phyloP scores from a whole-genome alignment of 92 coral and sea anemone species.

The Palythoa caribaeorum region DNA sequence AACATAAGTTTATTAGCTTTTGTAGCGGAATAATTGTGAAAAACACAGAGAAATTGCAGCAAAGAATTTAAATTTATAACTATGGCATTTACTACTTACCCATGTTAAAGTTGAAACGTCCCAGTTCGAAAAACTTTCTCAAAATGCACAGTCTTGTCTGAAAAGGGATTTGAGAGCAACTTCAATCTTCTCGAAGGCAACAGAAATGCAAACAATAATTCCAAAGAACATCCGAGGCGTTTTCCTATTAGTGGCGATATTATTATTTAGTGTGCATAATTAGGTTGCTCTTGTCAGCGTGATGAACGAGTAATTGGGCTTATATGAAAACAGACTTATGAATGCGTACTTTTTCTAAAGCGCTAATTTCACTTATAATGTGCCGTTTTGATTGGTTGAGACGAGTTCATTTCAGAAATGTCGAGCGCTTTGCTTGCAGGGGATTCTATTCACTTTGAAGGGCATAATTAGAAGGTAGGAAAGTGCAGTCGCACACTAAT shows the following conservation, averaged over 20 bases:
- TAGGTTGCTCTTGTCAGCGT: slow-evolving; percentile 36
- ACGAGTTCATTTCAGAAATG: slow-evolving; percentile 26
- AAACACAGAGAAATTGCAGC: not conserved
- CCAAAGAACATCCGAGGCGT: slow-evolving; percentile 39
- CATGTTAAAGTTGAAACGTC: not conserved
- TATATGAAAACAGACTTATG: slow-evolving; percentile 35
- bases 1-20: slow-evolving; percentile 5
- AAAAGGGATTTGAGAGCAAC: not conserved
- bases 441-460: slow-evolving; percentile 24
- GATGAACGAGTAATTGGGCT: slow-evolving; percentile 46
- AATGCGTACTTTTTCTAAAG: slow-evolving; percentile 39
- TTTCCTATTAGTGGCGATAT: slow-evolving; percentile 38
- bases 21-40: not conserved
- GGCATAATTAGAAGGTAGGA: slow-evolving; percentile 31
- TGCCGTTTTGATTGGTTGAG: slow-evolving; percentile 27
- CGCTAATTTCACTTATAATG: slow-evolving; percentile 45
- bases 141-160: not conserved
- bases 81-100: slow-evolving; percentile 8
- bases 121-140: not conserved
- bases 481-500: slow-evolving; percentile 26
- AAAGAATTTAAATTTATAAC: not conserved
- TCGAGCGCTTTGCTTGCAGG: slow-evolving; percentile 34
- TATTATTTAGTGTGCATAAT: slow-evolving; percentile 48
- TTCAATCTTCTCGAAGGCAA: slow-evolving; percentile 14
- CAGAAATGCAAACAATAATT: not conserved